These are phyloP conservation scores for Tillus elongatus DNA, from an alignment of 2,888 invertebrate species.

Conservation along the genomic window DNA sequence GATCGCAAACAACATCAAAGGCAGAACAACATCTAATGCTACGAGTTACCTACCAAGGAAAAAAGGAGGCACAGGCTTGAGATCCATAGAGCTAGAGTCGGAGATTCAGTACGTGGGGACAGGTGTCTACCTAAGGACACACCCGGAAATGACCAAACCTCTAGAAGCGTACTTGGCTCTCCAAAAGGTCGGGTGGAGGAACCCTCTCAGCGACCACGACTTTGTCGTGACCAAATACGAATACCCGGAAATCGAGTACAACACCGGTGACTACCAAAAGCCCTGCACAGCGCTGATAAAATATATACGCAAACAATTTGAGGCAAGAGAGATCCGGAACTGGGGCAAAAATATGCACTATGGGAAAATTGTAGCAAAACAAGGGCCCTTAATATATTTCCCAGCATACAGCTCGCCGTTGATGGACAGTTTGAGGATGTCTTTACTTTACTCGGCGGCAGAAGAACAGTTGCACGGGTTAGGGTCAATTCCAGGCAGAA, in stretches of 20 bases:
- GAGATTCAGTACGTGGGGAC: conserved; percentile 13
- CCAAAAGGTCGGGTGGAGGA: conserved; percentile 9
- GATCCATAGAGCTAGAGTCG: conserved; percentile 11
- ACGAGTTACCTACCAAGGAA: background rate
- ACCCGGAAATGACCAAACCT: conserved; percentile 9
- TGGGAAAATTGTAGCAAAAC: background rate
- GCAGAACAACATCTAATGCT: too few relatives aligned
- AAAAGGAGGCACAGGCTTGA: conserved; percentile 7
- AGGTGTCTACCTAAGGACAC: conserved; percentile 8
- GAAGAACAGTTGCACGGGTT: conserved; percentile 5
- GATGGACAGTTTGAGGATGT: background rate
- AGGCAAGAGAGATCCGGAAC: too few relatives aligned
- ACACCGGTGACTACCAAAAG: background rate
- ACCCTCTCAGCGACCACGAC: conserved; percentile 10
- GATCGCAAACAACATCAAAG: background rate
- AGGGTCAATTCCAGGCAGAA: background rate
- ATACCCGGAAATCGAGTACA: background rate
- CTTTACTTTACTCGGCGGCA: background rate
- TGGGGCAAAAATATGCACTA: conserved; percentile 1
- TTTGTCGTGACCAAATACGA: conserved; percentile 8
- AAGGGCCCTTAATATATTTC: background rate
- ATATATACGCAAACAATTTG: background rate
- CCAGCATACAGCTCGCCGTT: background rate
- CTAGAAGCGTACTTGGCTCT: conserved; percentile 6
- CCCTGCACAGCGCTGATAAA: background rate